A percentile compares a stretch with the other conserved stretches of the same genome.
Evolutionary conservation across 2,797 vertebrate species (phyloP).

Genomic region (Eulemur coronatus): DNA sequence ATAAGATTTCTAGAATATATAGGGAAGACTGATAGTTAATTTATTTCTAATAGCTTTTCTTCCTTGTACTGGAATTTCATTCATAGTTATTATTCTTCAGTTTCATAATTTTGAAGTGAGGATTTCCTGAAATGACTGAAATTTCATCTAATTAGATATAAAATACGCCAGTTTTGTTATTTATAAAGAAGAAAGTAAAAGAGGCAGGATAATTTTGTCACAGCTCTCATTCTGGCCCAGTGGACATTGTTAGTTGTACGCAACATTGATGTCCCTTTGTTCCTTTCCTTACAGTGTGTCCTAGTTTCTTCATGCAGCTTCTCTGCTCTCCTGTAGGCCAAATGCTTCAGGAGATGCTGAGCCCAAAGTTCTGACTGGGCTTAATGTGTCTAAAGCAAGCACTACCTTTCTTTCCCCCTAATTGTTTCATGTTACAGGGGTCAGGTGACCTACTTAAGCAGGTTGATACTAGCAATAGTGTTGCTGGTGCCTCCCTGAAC

Average conservation of each 20-base stretch:
- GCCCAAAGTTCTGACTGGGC: neutral
- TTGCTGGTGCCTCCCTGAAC: neutral
- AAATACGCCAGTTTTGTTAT: neutral
- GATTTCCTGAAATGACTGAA: neutral
- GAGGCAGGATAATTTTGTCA: neutral
- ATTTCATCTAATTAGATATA: neutral
- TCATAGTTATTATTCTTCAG: neutral
- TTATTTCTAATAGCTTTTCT: conserved; percentile 18
- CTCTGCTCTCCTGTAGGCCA: neutral
- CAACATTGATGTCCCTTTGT: no score
- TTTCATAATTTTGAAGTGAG: neutral
- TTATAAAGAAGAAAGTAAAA: neutral
- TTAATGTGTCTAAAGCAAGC: neutral
- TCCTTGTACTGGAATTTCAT: conserved; percentile 6
- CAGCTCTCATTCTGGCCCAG: neutral
- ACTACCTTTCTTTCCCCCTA: neutral
- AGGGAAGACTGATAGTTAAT: neutral
- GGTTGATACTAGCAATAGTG: no score
- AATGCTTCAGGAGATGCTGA: neutral
- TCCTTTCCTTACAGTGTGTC: rapidly evolving
- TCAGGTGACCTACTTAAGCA: neutral
- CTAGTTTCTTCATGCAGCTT: neutral
- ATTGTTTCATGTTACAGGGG: neutral
- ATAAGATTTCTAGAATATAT: neutral
- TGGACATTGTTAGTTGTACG: rapidly evolving